A percentile compares a stretch with the other conserved stretches of the same genome.
Evolutionary conservation across 2,888 invertebrate species (phyloP).

Genomic region (Priapulus caudatus): DNA sequence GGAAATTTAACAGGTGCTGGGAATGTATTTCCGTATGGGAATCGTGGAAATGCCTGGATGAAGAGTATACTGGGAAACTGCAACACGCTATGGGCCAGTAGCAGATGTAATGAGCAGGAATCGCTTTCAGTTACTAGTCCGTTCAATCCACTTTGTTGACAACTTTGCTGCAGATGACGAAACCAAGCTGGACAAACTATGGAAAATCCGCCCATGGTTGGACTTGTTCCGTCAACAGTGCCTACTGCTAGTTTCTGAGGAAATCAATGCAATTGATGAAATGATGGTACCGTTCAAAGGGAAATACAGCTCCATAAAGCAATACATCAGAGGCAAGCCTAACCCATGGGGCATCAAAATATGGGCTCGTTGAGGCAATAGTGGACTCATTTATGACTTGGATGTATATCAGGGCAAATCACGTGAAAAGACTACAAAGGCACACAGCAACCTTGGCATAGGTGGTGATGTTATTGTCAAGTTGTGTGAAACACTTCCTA

Average conservation of each 20-base stretch:
- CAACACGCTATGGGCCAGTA: constrained; percentile 6
- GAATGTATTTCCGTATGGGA: constrained; percentile 16
- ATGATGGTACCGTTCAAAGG: constrained; percentile 30
- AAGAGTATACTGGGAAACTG: constrained; percentile 17
- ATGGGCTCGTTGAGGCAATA: constrained; percentile 23
- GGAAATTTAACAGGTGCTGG: constrained; percentile 13
- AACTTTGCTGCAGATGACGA: no score
- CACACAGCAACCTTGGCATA: constrained; percentile 18
- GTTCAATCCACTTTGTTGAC: constrained; percentile 18
- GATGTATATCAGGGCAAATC: constrained; percentile 34
- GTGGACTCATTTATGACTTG: constrained; percentile 26
- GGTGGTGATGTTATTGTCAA: constrained; percentile 21
- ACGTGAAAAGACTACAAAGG: constrained; percentile 21
- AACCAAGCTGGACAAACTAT: constrained; percentile 17
- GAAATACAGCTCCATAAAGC: constrained; percentile 23
- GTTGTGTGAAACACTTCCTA: constrained; percentile 10
- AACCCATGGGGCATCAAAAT: constrained; percentile 27
- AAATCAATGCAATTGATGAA: constrained; percentile 31
- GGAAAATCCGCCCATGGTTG: constrained; percentile 24
- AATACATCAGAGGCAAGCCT: constrained; percentile 31
- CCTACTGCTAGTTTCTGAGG: constrained; percentile 43
- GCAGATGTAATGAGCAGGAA: constrained; percentile 16
- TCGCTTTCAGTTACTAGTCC: constrained; percentile 17
- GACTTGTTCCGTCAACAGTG: constrained; percentile 20
- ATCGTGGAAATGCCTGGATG: constrained; percentile 13